A percentile compares a stretch with the other conserved stretches of the same genome.
Evolutionary conservation across 1,140 invertebrate species (phyloP).

Genomic region (Sminthurinus signatus): DNA sequence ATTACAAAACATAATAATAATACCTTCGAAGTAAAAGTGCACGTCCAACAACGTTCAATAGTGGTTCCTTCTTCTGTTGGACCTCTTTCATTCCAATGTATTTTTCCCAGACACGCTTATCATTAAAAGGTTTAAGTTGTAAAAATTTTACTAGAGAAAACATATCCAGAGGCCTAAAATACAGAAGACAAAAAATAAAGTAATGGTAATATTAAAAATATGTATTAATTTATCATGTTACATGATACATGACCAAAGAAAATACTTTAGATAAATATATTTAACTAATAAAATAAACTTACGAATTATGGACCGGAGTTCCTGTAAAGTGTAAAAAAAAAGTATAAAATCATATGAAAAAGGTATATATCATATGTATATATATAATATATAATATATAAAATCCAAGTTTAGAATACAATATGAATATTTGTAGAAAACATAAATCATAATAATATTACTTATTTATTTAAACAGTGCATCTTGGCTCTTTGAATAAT

Average conservation of each 20-base stretch:
- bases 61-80: constrained; percentile 59
- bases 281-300: constrained; percentile 64
- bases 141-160: constrained; percentile 32
- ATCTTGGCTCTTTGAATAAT: too few relatives aligned
- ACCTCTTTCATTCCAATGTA: constrained; percentile 64
- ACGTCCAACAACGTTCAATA: constrained; percentile 71
- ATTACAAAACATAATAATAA: constrained; percentile 40
- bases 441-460: too few relatives aligned
- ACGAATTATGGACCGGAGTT: constrained; percentile 93
- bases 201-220: neutral
- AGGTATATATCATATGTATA: too few relatives aligned
- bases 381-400: too few relatives aligned
- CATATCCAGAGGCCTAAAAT: constrained; percentile 27
- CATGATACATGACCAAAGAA: too few relatives aligned
- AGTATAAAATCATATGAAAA: too few relatives aligned
- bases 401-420: too few relatives aligned
- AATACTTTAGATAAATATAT: neutral
- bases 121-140: constrained; percentile 31
- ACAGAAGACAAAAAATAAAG: constrained; percentile 6
- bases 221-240: too few relatives aligned
- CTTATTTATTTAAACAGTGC: too few relatives aligned
- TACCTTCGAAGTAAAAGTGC: constrained; percentile 69
- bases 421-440: too few relatives aligned
- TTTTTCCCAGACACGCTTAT: constrained; percentile 56
- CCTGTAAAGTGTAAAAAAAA: too few relatives aligned